These are phyloP conservation scores for Phenacoccus solenopsis DNA, from an alignment of 1,140 invertebrate genomes.

Conservation along the genomic window DNA sequence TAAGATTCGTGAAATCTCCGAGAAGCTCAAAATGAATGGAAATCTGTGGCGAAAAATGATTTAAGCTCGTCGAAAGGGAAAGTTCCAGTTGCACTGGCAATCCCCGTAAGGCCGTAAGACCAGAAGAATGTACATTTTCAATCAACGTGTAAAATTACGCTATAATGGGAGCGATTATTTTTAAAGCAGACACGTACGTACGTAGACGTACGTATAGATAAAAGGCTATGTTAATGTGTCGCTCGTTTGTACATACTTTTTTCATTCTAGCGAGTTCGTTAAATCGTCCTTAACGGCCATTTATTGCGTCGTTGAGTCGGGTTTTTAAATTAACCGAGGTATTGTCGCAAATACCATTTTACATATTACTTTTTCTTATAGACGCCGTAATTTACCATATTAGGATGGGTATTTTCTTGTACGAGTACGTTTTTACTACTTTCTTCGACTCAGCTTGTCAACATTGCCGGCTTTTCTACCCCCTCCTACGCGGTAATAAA, in stretches of 20 bases:
- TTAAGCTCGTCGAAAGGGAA: background rate
- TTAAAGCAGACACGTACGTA: no score
- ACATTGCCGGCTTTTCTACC: no score
- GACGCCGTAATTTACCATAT: background rate
- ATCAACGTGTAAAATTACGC: background rate
- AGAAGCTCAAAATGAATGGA: no score
- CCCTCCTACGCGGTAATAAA: no score
- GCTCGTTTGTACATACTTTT: background rate
- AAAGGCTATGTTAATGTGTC: background rate
- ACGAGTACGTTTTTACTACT: background rate
- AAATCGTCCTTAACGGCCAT: background rate
- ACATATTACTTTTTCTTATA: background rate
- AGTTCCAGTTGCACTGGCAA: background rate
- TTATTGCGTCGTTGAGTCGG: background rate
- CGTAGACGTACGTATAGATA: no score
- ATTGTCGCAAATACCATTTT: background rate
- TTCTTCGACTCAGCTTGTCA: background rate
- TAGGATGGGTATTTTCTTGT: background rate
- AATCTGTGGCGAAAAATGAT: no score
- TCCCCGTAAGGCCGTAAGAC: background rate
- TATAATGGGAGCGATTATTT: no score
- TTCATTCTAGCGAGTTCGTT: background rate
- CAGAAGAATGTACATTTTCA: background rate
- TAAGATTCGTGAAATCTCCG: no score
- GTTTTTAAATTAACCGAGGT: background rate